Evolutionary conservation across 2,888 invertebrate genomes (phyloP).

Genomic region (Tenthredo mesomela): DNA sequence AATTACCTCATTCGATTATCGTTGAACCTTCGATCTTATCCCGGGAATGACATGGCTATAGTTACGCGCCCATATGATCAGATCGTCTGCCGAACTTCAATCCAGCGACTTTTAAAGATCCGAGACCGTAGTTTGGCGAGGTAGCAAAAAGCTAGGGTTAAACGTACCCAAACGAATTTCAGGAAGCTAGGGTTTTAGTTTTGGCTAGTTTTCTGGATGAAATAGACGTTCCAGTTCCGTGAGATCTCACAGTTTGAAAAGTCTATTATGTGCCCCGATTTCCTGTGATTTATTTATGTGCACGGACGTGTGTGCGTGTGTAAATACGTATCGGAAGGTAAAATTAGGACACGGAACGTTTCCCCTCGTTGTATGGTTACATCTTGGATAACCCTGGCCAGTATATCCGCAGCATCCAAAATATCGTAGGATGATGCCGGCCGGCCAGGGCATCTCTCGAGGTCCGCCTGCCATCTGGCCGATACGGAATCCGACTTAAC

Average conservation of each 20-base stretch:
- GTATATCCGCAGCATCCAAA: background rate
- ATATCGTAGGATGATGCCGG: background rate
- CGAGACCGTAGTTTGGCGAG: background rate
- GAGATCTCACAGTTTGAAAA: background rate
- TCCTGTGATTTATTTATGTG: background rate
- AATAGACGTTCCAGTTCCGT: background rate
- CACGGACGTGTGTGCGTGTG: background rate
- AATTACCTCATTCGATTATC: conserved; percentile 21
- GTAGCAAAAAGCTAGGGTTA: background rate
- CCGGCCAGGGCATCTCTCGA: conserved; percentile 59
- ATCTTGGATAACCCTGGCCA: background rate
- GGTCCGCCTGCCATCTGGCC: conserved; percentile 72
- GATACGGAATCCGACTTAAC: conserved; percentile 72
- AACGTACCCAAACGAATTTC: background rate
- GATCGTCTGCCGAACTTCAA: background rate
- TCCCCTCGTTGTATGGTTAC: background rate
- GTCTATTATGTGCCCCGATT: conserved; percentile 32
- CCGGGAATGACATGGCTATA: background rate
- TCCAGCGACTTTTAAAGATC: background rate
- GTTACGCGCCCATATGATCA: background rate
- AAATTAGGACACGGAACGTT: conserved; percentile 22
- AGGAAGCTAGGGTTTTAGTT: background rate
- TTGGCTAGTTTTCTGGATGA: background rate
- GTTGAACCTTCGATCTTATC: background rate
- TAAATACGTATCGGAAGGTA: background rate